Evolutionary conservation across 2,113 vertebrate genomes (phyloP).

Genomic region (Numida meleagris): DNA sequence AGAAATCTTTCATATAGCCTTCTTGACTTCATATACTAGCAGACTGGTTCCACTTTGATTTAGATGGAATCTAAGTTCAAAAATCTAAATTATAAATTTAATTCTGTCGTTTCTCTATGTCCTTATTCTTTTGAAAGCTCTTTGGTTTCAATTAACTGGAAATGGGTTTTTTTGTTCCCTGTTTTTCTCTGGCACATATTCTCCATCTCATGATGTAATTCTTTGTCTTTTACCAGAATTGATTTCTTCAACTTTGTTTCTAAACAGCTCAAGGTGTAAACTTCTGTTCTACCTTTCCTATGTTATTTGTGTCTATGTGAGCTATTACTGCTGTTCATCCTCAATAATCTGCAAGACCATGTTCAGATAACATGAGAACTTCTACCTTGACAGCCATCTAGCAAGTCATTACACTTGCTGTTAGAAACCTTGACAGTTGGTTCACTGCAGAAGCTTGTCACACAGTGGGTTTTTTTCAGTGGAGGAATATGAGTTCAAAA

Average conservation of each 20-base stretch:
- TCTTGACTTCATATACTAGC: neutral
- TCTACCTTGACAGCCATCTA: neutral
- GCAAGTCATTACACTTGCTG: too few relatives aligned
- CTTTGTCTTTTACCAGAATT: neutral
- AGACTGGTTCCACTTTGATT: neutral
- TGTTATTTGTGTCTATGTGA: neutral
- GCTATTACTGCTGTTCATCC: neutral
- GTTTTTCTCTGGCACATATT: neutral
- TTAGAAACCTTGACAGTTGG: neutral
- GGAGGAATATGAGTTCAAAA: neutral
- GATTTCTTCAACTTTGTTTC: neutral
- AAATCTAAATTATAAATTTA: neutral
- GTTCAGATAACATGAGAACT: neutral
- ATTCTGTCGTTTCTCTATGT: neutral
- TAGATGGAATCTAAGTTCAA: neutral
- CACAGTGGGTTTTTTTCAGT: neutral
- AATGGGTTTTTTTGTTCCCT: neutral
- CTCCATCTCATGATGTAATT: neutral
- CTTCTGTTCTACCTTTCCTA: neutral
- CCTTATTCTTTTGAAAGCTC: neutral
- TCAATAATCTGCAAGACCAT: neutral
- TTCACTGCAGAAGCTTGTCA: neutral
- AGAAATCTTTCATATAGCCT: neutral
- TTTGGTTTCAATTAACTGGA: neutral
- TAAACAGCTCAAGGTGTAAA: neutral